Evolutionary conservation across 35 echinoderm and acorn worm genomes (phyloP).

Genomic region (Lytechinus variegatus): DNA sequence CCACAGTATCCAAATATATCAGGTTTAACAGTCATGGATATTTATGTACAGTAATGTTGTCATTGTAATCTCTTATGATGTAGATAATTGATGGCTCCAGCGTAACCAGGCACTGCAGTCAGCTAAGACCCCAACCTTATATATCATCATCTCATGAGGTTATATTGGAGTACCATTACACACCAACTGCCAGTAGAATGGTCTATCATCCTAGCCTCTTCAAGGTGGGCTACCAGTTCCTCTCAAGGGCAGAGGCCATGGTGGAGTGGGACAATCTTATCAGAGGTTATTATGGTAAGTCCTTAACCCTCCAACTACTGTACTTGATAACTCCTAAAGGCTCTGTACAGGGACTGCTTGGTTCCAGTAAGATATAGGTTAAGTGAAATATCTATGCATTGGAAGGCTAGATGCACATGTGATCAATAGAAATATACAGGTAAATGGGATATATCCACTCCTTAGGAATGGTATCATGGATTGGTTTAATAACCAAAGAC

Average conservation of each 20-base stretch:
- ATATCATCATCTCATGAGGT: neutral
- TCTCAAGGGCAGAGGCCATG: neutral
- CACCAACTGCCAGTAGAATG: neutral
- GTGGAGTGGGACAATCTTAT: neutral
- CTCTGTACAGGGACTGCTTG: too few species aligned
- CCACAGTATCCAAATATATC: too few species aligned
- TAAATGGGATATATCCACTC: too few species aligned
- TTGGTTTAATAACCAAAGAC: too few species aligned
- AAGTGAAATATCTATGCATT: too few species aligned
- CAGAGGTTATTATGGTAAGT: constrained; percentile 31
- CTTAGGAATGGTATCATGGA: too few species aligned
- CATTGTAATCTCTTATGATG: neutral
- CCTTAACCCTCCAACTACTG: neutral
- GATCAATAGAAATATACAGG: too few species aligned
- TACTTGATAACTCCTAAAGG: too few species aligned
- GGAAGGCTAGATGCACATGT: too few species aligned
- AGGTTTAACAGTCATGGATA: too few species aligned
- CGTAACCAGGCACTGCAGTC: constrained; percentile 11
- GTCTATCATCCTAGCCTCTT: neutral
- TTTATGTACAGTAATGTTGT: too few species aligned
- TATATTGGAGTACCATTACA: neutral
- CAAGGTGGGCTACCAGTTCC: constrained; percentile 34
- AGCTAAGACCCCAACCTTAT: neutral
- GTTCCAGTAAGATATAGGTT: too few species aligned
- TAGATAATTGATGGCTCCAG: neutral